These are phyloP conservation scores for Hydropsyche betteni DNA, from an alignment of 2,888 invertebrate species.

Conservation along the genomic window DNA sequence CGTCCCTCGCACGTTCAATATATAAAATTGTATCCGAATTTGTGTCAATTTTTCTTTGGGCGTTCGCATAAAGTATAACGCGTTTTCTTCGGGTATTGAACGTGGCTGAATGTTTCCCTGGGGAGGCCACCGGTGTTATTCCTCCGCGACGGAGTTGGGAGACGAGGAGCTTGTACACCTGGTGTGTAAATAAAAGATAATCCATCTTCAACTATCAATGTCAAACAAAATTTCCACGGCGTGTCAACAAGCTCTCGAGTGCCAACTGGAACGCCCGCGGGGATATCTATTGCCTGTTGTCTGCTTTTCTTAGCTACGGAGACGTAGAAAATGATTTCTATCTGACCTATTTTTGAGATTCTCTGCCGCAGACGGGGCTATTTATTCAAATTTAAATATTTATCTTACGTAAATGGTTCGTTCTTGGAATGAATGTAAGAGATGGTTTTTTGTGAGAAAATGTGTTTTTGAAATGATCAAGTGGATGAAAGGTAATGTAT, in stretches of 20 bases:
- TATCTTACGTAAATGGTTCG: neutral
- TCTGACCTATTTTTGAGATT: slow-evolving; percentile 2
- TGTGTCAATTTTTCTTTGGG: too few species aligned
- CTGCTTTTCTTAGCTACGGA: slow-evolving; percentile 15
- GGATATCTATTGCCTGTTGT: slow-evolving; percentile 29
- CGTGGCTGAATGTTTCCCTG: slow-evolving; percentile 20
- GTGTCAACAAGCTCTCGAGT: slow-evolving; percentile 40
- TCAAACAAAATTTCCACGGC: slow-evolving; percentile 46
- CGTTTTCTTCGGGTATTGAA: slow-evolving; percentile 9
- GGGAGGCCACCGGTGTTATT: neutral
- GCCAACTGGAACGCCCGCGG: slow-evolving; percentile 38
- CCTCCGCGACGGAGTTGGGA: neutral
- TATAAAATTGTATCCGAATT: slow-evolving; percentile 1
- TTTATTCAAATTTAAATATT: slow-evolving; percentile 4
- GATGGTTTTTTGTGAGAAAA: too few species aligned
- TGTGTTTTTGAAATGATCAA: too few species aligned
- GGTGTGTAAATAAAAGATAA: slow-evolving; percentile 48
- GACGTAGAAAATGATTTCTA: slow-evolving; percentile 9
- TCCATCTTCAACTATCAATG: slow-evolving; percentile 48
- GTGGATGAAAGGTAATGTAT: too few species aligned
- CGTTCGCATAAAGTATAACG: neutral
- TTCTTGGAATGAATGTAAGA: too few species aligned
- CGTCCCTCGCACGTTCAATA: neutral
- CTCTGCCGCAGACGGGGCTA: too few species aligned
- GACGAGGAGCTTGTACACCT: slow-evolving; percentile 39